Percentiles rank a stretch among this genome's conserved stretches.
Evolutionary conservation across 2,113 vertebrate species (phyloP).

Genomic region (Tachuris rubrigastra): DNA sequence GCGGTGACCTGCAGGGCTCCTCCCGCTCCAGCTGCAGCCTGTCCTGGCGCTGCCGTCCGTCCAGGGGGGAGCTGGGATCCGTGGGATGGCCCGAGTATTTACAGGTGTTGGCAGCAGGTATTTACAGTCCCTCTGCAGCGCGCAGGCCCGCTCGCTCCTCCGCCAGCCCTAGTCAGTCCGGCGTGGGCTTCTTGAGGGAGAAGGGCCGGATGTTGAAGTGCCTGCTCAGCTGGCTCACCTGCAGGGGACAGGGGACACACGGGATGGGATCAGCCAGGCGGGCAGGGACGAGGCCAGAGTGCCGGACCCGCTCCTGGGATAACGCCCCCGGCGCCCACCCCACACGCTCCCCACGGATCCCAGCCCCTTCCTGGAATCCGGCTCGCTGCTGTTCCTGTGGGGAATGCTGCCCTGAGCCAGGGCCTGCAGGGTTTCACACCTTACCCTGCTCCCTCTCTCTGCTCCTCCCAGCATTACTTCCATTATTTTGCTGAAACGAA

Average conservation of each 20-base stretch:
- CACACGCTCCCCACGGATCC: background rate
- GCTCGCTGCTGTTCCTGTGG: background rate
- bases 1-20: conserved; percentile 37
- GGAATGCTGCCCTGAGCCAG: background rate
- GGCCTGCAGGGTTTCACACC: background rate
- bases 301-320: background rate
- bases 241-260: background rate
- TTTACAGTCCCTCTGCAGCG: conserved; percentile 84
- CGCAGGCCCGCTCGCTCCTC: conserved; percentile 85
- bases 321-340: no score
- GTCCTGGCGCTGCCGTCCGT: conserved; percentile 13
- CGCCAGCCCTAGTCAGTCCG: conserved; percentile 89
- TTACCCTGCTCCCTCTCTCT: background rate
- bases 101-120: conserved; percentile 68
- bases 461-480: no score
- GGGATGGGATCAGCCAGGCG: rapidly evolving
- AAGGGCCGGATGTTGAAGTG: conserved; percentile 94
- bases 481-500: background rate
- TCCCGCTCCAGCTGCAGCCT: conserved; percentile 22
- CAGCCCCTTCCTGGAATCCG: rapidly evolving
- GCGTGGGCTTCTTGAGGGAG: conserved; percentile 88
- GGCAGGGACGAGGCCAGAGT: rapidly evolving
- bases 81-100: conserved; percentile 84
- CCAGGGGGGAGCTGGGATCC: conserved; percentile 65
- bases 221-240: conserved; percentile 92